A percentile compares a stretch with the other conserved stretches of the same genome.
phyloP scores from a whole-genome alignment of 1,140 invertebrate species.

The Trichomalopsis sarcophagae region DNA sequence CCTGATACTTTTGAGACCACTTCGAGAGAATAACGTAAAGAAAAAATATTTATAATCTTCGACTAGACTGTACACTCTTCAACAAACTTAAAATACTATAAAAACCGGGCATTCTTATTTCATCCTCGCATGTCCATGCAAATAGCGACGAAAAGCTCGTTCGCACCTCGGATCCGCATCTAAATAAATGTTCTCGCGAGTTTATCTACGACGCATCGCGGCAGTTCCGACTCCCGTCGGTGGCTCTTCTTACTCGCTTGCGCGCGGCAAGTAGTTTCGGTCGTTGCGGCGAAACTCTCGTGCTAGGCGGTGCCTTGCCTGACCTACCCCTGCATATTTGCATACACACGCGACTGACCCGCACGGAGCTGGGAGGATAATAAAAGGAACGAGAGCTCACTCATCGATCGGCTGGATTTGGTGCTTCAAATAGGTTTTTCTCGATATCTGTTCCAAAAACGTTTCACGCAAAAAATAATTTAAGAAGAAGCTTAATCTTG shows the following conservation, averaged over 20 bases:
- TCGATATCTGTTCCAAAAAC: background rate
- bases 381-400: background rate
- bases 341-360: slow-evolving; percentile 54
- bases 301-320: slow-evolving; percentile 67
- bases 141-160: background rate
- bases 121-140: background rate
- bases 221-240: background rate
- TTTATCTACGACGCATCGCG: background rate
- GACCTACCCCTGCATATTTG: slow-evolving; percentile 57
- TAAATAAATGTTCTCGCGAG: background rate
- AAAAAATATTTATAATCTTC: too few species aligned
- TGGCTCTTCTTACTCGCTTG: slow-evolving; percentile 1
- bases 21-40: too few species aligned
- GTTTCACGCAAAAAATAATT: too few species aligned
- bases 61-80: too few species aligned
- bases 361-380: slow-evolving; percentile 33
- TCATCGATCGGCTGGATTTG: background rate
- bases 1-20: too few species aligned
- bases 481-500: background rate
- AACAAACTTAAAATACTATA: too few species aligned
- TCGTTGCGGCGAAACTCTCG: slow-evolving; percentile 54
- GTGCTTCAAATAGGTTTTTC: background rate
- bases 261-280: background rate
- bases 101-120: too few species aligned
- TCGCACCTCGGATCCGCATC: background rate